Percentiles rank a stretch among this genome's conserved stretches.
These are phyloP conservation scores for Ictalurus punctatus DNA, from an alignment of 2,113 vertebrate species.

Conservation along the genomic window DNA sequence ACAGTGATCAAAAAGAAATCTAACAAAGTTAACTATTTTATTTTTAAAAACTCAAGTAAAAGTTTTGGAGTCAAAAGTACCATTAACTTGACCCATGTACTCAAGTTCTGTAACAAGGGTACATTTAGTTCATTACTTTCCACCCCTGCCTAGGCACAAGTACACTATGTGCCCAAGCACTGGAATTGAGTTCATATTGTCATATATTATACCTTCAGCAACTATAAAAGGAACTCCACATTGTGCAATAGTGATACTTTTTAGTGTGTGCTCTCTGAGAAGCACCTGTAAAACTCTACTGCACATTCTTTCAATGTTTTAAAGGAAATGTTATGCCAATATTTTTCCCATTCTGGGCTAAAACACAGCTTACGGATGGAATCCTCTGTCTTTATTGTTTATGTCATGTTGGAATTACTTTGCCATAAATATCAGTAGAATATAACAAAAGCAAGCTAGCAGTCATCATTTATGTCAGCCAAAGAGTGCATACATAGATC, in stretches of 20 bases:
- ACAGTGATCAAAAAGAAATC: background rate
- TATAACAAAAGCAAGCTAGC: background rate
- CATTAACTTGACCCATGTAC: background rate
- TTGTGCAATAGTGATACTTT: background rate
- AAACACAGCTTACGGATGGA: background rate
- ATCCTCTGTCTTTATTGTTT: background rate
- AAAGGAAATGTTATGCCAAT: background rate
- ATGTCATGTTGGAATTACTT: conserved; percentile 5
- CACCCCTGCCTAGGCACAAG: background rate
- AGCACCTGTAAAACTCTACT: background rate
- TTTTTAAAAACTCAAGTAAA: background rate
- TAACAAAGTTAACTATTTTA: background rate
- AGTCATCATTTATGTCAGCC: background rate
- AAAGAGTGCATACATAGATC: conserved; percentile 7
- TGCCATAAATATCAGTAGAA: background rate
- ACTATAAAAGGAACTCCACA: background rate
- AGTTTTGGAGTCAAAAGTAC: background rate
- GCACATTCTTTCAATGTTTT: background rate
- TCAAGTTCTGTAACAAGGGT: background rate
- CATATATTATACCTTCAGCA: background rate
- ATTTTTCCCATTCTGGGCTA: background rate
- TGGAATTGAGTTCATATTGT: background rate
- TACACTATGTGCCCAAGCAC: background rate
- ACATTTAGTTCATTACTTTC: background rate
- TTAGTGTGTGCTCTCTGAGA: background rate